Evolutionary conservation across 2,888 invertebrate genomes (phyloP).

Genomic region (Pachydiplax longipennis): DNA sequence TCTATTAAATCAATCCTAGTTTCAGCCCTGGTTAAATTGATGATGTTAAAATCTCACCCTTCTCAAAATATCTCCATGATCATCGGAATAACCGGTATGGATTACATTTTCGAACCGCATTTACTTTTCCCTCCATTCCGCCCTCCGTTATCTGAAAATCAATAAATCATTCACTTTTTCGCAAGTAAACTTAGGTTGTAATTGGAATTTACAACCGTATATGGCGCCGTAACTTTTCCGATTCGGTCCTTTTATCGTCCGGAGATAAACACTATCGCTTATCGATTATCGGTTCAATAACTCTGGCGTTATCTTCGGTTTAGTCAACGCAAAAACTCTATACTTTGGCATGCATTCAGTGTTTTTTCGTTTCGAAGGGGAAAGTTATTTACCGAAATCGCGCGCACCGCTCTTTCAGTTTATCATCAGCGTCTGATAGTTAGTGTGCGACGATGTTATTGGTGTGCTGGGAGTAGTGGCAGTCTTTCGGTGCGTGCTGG

Average conservation of each 20-base stretch:
- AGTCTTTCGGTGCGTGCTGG: too few relatives aligned
- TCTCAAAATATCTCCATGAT: too few relatives aligned
- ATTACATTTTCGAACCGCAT: too few relatives aligned
- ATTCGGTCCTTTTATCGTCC: background rate
- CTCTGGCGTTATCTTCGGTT: background rate
- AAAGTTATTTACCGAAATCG: background rate
- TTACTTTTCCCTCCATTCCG: too few relatives aligned
- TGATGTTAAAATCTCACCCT: too few relatives aligned
- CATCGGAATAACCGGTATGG: too few relatives aligned
- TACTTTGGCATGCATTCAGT: background rate
- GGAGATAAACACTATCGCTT: background rate
- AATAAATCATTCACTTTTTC: too few relatives aligned
- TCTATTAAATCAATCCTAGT: too few relatives aligned
- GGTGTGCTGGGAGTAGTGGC: too few relatives aligned
- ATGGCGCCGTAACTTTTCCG: background rate
- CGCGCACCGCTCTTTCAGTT: background rate
- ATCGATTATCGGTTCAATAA: background rate
- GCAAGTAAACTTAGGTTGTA: too few relatives aligned
- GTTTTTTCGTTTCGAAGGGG: background rate
- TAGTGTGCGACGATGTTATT: background rate
- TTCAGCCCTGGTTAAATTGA: too few relatives aligned
- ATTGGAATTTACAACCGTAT: background rate
- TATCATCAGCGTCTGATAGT: background rate
- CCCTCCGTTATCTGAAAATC: too few relatives aligned
- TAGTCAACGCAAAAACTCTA: background rate